Evolutionary conservation across 2,888 invertebrate species (phyloP).

Genomic region (Drosophila sordidula): DNA sequence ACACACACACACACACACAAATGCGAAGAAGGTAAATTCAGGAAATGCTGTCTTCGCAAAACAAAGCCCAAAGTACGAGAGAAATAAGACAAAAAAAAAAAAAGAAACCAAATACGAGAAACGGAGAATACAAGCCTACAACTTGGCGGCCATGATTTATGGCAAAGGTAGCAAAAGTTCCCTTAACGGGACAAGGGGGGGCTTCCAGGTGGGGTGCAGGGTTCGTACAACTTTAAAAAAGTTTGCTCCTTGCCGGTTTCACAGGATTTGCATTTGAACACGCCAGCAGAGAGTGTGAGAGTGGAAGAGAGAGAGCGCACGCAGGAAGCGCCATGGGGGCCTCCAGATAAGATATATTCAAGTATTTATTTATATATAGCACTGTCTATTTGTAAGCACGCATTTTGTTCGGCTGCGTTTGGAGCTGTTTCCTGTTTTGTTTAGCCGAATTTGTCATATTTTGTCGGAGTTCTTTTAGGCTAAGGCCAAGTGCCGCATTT

Average conservation of each 20-base stretch:
- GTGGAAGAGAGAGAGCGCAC: slow-evolving; percentile 2
- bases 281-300: slow-evolving; percentile 21
- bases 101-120: slow-evolving; percentile 43
- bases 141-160: slow-evolving; percentile 71
- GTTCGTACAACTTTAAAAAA: slow-evolving; percentile 65
- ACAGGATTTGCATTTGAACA: slow-evolving; percentile 78
- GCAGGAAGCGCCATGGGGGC: slow-evolving; percentile 41
- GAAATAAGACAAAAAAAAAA: slow-evolving; percentile 29
- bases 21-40: slow-evolving; percentile 74
- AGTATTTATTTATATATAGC: slow-evolving; percentile 6
- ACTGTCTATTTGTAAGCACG: slow-evolving; percentile 29
- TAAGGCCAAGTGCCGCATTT: slow-evolving; percentile 59
- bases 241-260: slow-evolving; percentile 66
- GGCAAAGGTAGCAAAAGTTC: slow-evolving; percentile 76
- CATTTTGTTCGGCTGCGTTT: slow-evolving; percentile 60
- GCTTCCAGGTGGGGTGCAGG: not conserved
- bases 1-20: slow-evolving; percentile 15
- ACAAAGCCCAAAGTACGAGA: slow-evolving; percentile 73
- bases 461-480: slow-evolving; percentile 65
- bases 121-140: slow-evolving; percentile 65
- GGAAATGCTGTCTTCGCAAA: slow-evolving; percentile 82
- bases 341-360: slow-evolving; percentile 49
- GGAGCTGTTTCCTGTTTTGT: slow-evolving; percentile 72
- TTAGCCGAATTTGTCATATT: slow-evolving; percentile 77
- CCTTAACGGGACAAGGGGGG: not conserved